Evolutionary conservation across 2,113 vertebrate species (phyloP), one percentile per base, ranked within the genome.

Genomic region (Leucoraja erinaceus): DNA sequence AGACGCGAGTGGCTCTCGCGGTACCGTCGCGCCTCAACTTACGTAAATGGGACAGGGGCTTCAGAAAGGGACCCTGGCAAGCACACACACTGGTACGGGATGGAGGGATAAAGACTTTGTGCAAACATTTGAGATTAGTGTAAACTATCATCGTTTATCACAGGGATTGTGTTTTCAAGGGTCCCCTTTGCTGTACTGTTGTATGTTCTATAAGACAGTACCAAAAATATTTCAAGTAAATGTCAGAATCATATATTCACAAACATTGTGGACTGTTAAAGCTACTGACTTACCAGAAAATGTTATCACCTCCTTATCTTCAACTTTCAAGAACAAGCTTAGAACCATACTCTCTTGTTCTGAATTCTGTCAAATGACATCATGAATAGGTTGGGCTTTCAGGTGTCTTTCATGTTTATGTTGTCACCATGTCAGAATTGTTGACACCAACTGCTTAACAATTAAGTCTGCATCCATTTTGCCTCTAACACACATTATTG

Each of bases 361-460:
- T 18, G 28, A 88, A 88, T 88, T 88, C 83, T 63, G 5, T 66
- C n/a, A 28, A 63, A 61, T 88, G 56, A 88, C 59, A 63, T 88
- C 83, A 88, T 88, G 83, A 88, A 88, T 88, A 61, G 59, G 59
- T 63, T 33, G 16, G 28, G 14, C 83, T 63, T 88, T 88, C 28
- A 66, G 28, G 31, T n/a, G n/a, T 31, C n/a, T n/a, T 88, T 88
- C 59, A 88, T 14, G 31, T 88, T 88, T n/a, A 88, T 88, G 83
- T n/a, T 31, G 5, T 88, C 83, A 88, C 28, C 61, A 61, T 56
- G 63, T n/a, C 59, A 88, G 83, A 88, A 63, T 66, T 88, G 63
- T 16, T 88, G 59, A 63, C 20, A n/a, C 63, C 59, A 63, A 88
- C 2, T 56, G 20, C 47, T 81, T 47, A 25, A 10, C 20, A 83